A percentile compares a stretch with the other conserved stretches of the same genome.
These are phyloP conservation scores for Agonopterix heracliana DNA, from an alignment of 2,888 invertebrate species.

Conservation along the genomic window DNA sequence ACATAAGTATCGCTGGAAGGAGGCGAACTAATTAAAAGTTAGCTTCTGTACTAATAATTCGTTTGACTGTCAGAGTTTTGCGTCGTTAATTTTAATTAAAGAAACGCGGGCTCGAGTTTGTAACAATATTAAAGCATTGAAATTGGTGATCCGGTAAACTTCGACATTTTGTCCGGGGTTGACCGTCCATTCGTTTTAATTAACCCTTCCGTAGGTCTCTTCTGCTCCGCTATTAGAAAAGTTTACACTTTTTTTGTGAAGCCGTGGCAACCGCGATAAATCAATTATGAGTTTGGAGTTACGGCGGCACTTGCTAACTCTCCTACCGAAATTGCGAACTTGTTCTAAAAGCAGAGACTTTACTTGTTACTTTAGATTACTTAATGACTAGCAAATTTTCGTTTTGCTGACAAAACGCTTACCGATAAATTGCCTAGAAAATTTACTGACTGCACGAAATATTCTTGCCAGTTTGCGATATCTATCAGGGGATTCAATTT, in stretches of 20 bases:
- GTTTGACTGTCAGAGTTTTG: slow-evolving; percentile 75
- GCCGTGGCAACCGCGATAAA: slow-evolving; percentile 43
- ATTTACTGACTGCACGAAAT: too few relatives aligned
- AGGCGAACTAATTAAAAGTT: slow-evolving; percentile 75
- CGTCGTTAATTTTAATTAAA: slow-evolving; percentile 77
- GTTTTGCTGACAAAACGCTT: too few relatives aligned
- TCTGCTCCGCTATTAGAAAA: slow-evolving; percentile 53
- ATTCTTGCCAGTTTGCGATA: too few relatives aligned
- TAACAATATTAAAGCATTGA: slow-evolving; percentile 75
- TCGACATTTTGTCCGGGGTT: slow-evolving; percentile 64
- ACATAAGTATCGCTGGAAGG: slow-evolving; percentile 67
- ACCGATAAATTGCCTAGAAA: too few relatives aligned
- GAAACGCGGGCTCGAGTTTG: slow-evolving; percentile 68
- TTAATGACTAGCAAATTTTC: slow-evolving; percentile 1
- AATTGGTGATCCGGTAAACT: slow-evolving; percentile 74
- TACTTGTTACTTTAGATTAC: slow-evolving; percentile 6
- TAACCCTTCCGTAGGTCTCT: slow-evolving; percentile 63
- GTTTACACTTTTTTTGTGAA: slow-evolving; percentile 41
- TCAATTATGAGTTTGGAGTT: slow-evolving; percentile 48
- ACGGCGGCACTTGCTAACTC: slow-evolving; percentile 24
- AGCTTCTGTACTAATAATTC: slow-evolving; percentile 74
- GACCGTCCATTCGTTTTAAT: slow-evolving; percentile 73
- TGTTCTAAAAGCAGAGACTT: neutral
- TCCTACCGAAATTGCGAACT: slow-evolving; percentile 5
- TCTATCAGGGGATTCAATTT: slow-evolving; percentile 4